Evolutionary conservation across 2,113 vertebrate genomes (phyloP), one percentile per base, ranked within the genome.

Genomic region (Pollimyrus isidori): DNA sequence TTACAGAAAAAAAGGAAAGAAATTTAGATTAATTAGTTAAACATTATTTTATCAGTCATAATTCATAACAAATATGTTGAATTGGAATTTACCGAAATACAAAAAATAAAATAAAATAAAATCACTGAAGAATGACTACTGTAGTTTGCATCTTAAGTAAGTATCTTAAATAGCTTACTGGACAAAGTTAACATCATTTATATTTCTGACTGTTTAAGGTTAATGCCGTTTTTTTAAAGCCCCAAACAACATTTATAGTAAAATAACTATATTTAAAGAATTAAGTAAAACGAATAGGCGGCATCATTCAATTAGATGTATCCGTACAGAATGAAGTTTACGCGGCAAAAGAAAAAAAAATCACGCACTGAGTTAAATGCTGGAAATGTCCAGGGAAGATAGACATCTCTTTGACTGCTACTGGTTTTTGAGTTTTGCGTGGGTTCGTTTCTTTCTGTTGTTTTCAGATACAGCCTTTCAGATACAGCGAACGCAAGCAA

Each of bases 371-470:
- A 87, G 48, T 56, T 87, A 87, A 50, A 49, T 48, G 82, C 42
- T 48, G 17, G 2, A 9, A 80, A n/a, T 62, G 49, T 56, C 50
- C 76, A 80, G 7, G 53, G n/a, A 65, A 87, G 89, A 89, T 50
- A 52, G 7, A 21, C n/a, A 73, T 89, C 62, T 89, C 9, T 86
- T 73, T 53, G 45, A 13, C 39, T 30, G 82, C 45, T 49, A 56
- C 15, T 87, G 48, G 89, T 87, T 19, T 30, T 87, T 84, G 50
- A 76, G 58, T 89, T 42, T 89, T 73, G 58, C 39, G n/a, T 56
- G 89, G 10, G 3, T 13, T 65, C 52, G 53, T 87, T 86, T 86
- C 46, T 39, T 86, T 65, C 69, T 89, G 89, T 49, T 48, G 46
- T 89, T 84, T 87, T 52, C n/a, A 69, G n/a, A 26, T 69, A 30